Percentiles rank a stretch among this genome's conserved stretches.
These are phyloP conservation scores for Ictalurus punctatus DNA, from an alignment of 2,113 vertebrate genomes.

Conservation along the genomic window DNA sequence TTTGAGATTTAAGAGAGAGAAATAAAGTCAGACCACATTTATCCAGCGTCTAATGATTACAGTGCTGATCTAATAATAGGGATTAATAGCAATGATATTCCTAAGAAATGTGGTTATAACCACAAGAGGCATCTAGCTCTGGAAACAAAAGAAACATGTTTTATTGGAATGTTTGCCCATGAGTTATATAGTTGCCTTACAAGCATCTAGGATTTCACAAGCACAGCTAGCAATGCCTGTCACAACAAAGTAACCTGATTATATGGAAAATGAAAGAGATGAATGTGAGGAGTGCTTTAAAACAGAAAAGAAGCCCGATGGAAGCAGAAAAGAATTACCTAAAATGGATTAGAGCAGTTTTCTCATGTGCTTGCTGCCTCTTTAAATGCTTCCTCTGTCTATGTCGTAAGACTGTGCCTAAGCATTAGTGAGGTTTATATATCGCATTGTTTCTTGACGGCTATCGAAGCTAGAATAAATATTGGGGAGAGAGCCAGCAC, in stretches of 20 bases:
- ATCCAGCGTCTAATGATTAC: background rate
- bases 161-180: slow-evolving; percentile 35
- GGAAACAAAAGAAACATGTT: background rate
- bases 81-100: background rate
- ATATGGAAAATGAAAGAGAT: background rate
- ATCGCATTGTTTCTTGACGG: slow-evolving; percentile 60
- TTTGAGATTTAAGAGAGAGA: background rate
- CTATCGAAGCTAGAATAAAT: slow-evolving; percentile 60
- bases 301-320: background rate
- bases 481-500: slow-evolving; percentile 43
- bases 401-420: slow-evolving; percentile 18
- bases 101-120: background rate
- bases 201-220: slow-evolving; percentile 33
- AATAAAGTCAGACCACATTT: slow-evolving; percentile 19
- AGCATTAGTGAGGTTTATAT: slow-evolving; percentile 54
- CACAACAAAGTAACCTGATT: background rate
- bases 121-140: background rate
- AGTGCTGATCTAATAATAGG: background rate
- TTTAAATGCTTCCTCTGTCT: slow-evolving; percentile 9
- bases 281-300: background rate
- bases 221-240: background rate
- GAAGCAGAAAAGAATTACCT: background rate
- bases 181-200: background rate
- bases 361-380: slow-evolving; percentile 14
- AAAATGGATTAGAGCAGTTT: slow-evolving; percentile 6